Evolutionary conservation across 2,888 invertebrate genomes (phyloP).

Genomic region (Pilophorus perplexus): DNA sequence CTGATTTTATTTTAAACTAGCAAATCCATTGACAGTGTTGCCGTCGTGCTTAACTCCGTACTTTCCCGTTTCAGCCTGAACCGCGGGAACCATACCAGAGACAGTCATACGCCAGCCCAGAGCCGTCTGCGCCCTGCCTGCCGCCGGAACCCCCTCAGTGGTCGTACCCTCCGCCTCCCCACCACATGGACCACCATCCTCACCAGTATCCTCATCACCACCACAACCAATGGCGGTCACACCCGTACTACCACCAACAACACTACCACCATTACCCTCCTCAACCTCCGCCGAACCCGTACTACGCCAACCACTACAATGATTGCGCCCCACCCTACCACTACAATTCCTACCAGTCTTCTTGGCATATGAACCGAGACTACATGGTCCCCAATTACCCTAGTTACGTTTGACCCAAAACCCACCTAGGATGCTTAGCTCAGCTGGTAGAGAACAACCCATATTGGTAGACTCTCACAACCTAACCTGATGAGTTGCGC

Average conservation of each 20-base stretch:
- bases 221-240: conserved; percentile 42
- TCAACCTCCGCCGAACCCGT: conserved; percentile 33
- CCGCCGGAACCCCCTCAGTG: conserved; percentile 40
- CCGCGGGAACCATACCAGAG: conserved; percentile 40
- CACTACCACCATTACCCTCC: conserved; percentile 44
- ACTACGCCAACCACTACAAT: conserved; percentile 40
- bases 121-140: conserved; percentile 29
- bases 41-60: too few species aligned
- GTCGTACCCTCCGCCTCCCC: conserved; percentile 44
- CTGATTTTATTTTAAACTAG: too few species aligned
- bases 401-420: conserved; percentile 47
- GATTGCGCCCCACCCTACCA: conserved; percentile 45
- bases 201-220: conserved; percentile 41
- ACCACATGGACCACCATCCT: conserved; percentile 39
- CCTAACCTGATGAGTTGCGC: too few species aligned
- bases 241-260: conserved; percentile 40
- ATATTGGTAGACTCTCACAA: conserved; percentile 43
- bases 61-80: too few species aligned
- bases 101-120: conserved; percentile 28
- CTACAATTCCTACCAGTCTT: conserved; percentile 46
- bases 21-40: too few species aligned
- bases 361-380: conserved; percentile 44
- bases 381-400: conserved; percentile 44
- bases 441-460: conserved; percentile 46
- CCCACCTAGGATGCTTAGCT: conserved; percentile 46